These are phyloP conservation scores for Bungarus multicinctus DNA, from an alignment of 2,113 vertebrate species.

Conservation along the genomic window DNA sequence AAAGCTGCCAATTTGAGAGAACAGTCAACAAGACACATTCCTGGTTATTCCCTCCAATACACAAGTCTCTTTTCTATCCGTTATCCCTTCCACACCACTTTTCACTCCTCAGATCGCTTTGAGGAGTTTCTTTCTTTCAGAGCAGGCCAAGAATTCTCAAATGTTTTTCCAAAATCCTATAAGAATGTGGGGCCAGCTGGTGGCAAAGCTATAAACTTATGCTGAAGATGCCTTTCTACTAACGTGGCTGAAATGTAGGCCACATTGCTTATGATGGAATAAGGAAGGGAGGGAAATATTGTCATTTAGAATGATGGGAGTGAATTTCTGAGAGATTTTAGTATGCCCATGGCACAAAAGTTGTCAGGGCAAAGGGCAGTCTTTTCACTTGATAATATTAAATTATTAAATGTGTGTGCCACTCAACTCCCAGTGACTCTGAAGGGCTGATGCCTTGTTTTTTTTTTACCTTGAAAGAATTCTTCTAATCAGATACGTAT, in stretches of 20 bases:
- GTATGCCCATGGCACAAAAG: no score
- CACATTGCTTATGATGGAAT: neutral
- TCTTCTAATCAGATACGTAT: neutral
- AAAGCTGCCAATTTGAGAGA: neutral
- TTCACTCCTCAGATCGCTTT: neutral
- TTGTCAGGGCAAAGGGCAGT: neutral
- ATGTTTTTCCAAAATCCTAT: neutral
- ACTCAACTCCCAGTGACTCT: neutral
- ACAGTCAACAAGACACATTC: neutral
- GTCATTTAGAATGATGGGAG: neutral
- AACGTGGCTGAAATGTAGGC: neutral
- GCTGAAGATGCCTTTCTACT: neutral
- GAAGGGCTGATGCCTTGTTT: neutral
- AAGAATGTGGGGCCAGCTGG: neutral
- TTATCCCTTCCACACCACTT: neutral
- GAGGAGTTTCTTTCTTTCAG: neutral
- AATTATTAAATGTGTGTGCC: neutral
- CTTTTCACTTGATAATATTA: neutral
- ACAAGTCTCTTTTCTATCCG: neutral
- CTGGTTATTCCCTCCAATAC: neutral
- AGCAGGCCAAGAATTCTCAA: neutral
- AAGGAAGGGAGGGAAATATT: neutral
- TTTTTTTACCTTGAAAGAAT: neutral
- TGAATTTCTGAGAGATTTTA: neutral
- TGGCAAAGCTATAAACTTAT: neutral